A percentile compares a stretch with the other conserved stretches of the same genome.
These are phyloP conservation scores for Oncorhynchus clarkii DNA, from an alignment of 2,113 vertebrate species.

Conservation along the genomic window DNA sequence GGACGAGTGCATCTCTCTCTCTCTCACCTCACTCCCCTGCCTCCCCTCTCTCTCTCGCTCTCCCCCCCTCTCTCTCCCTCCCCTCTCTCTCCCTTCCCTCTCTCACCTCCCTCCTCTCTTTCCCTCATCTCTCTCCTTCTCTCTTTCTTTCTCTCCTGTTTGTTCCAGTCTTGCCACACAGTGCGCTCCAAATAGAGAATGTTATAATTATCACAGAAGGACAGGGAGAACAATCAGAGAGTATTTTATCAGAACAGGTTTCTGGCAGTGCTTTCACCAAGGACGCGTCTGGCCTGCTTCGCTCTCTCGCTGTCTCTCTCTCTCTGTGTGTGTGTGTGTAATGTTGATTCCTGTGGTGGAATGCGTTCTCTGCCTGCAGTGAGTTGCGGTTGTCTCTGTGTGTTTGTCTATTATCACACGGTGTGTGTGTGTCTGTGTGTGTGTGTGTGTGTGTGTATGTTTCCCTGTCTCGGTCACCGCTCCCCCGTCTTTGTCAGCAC, in stretches of 20 bases:
- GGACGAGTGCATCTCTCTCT: not conserved
- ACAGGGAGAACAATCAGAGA: slow-evolving; percentile 18
- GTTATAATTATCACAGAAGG: slow-evolving; percentile 7
- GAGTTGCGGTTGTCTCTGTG: not conserved
- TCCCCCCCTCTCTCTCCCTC: not conserved
- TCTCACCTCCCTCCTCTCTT: too few species aligned
- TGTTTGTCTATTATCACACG: not conserved
- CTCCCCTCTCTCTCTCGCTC: too few species aligned
- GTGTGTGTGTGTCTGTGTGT: not conserved
- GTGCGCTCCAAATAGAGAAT: not conserved
- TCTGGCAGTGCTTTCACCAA: slow-evolving; percentile 6
- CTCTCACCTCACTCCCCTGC: not conserved
- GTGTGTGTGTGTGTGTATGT: slow-evolving; percentile 1
- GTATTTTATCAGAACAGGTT: slow-evolving; percentile 5
- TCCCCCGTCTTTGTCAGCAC: slow-evolving; percentile 12
- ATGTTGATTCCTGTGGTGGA: not conserved
- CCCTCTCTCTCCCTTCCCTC: not conserved
- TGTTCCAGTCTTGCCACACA: not conserved
- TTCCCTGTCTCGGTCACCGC: not conserved
- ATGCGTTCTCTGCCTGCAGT: too few species aligned
- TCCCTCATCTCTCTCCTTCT: not conserved
- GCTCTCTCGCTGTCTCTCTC: not conserved
- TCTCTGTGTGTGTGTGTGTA: not conserved
- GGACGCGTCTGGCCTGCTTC: slow-evolving; percentile 7
- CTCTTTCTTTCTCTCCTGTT: not conserved